Percentiles rank a stretch among this genome's conserved stretches.
Conservation (phyloP, 1,140 invertebrate genomes). For the Mercenaria mercenaria region DNA sequence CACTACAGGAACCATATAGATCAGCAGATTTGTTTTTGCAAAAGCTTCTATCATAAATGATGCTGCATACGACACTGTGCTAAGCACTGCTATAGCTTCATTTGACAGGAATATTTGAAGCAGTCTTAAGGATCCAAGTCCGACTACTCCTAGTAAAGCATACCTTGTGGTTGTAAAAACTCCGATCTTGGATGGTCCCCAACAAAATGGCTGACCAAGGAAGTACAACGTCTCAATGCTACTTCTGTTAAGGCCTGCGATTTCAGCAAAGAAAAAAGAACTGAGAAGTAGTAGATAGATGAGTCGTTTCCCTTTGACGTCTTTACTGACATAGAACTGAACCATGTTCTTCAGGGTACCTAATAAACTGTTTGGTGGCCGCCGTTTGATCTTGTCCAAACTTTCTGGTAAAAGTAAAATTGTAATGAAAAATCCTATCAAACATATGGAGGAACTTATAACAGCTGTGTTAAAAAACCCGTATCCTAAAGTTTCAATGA, state of each 20-base stretch:
- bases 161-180: background rate
- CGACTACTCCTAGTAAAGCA: background rate
- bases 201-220: slow-evolving; percentile 39
- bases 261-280: slow-evolving; percentile 19
- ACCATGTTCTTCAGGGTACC: background rate
- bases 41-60: slow-evolving; percentile 44
- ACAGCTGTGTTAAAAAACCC: slow-evolving; percentile 55
- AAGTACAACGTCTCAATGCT: slow-evolving; percentile 42
- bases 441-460: background rate
- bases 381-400: background rate
- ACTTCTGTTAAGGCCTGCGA: background rate
- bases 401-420: slow-evolving; percentile 30
- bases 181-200: slow-evolving; percentile 44
- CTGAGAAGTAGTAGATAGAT: slow-evolving; percentile 15
- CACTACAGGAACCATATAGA: slow-evolving; percentile 21
- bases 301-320: slow-evolving; percentile 26
- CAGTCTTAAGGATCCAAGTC: background rate
- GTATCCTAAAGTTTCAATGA: slow-evolving; percentile 19
- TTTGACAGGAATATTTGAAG: slow-evolving; percentile 23
- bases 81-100: slow-evolving; percentile 8
- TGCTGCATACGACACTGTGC: background rate
- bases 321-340: slow-evolving; percentile 40
- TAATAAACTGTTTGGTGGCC: background rate
- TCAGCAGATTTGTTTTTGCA: slow-evolving; percentile 27
- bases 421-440: slow-evolving; percentile 8